Conservation (phyloP, 2,888 invertebrate genomes). For the Orthosia cruda region DNA sequence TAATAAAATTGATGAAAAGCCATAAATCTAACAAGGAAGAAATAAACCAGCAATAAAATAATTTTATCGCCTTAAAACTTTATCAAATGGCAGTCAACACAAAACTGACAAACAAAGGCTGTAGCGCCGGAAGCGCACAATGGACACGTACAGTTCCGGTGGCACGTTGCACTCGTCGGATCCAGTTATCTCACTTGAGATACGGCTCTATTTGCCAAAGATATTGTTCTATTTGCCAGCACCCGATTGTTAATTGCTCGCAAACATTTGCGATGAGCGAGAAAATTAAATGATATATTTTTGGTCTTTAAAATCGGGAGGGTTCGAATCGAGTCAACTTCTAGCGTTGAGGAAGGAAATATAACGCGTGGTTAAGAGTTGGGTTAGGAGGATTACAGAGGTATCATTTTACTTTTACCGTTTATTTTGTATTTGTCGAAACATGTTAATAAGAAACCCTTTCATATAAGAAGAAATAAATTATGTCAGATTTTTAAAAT, state of each 20-base stretch:
- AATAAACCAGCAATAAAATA: constrained; percentile 11
- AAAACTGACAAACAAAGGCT: constrained; percentile 50
- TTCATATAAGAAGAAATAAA: background rate
- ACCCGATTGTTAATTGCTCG: constrained; percentile 58
- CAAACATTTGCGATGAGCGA: constrained; percentile 46
- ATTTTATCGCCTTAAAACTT: constrained; percentile 39
- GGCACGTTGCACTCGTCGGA: constrained; percentile 49
- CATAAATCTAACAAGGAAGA: constrained; percentile 9
- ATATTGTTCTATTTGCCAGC: constrained; percentile 61
- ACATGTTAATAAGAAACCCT: background rate
- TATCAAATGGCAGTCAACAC: constrained; percentile 26
- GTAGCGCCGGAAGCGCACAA: constrained; percentile 49
- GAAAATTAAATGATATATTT: constrained; percentile 34
- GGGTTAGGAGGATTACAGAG: background rate
- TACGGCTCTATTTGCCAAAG: constrained; percentile 62
- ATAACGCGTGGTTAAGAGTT: too few species aligned
- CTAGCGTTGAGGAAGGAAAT: background rate
- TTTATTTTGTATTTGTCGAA: background rate
- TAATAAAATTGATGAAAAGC: constrained; percentile 3
- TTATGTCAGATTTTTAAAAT: too few species aligned
- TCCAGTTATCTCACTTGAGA: constrained; percentile 59
- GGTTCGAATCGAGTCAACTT: background rate
- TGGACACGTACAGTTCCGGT: constrained; percentile 62
- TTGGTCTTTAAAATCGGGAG: constrained; percentile 21
- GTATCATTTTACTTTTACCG: background rate